Conservation (phyloP, 1,140 invertebrate species). For the Periplaneta americana region DNA sequence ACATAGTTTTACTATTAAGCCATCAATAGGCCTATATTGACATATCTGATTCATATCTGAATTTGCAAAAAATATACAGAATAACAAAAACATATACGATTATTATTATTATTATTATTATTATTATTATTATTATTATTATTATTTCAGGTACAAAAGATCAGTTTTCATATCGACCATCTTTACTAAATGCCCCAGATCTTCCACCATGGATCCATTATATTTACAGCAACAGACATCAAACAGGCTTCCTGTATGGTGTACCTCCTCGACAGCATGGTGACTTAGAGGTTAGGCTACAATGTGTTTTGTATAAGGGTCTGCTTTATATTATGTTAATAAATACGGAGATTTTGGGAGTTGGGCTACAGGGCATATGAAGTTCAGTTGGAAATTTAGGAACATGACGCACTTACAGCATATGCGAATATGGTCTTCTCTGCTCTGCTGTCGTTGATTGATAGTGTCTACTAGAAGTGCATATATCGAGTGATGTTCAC, state of each 20-base stretch:
- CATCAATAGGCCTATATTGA: conserved; percentile 2
- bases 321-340: too few species aligned
- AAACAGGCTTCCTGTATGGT: conserved; percentile 71
- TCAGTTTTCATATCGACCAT: conserved; percentile 60
- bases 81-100: background rate
- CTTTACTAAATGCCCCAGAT: conserved; percentile 65
- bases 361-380: too few species aligned
- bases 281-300: conserved; percentile 38
- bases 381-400: background rate
- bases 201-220: conserved; percentile 79
- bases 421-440: too few species aligned
- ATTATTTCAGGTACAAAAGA: conserved; percentile 39
- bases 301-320: too few species aligned
- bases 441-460: too few species aligned
- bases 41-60: background rate
- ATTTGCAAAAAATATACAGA: background rate
- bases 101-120: background rate
- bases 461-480: too few species aligned
- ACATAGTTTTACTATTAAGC: conserved; percentile 2
- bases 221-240: conserved; percentile 65
- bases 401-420: background rate
- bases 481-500: too few species aligned
- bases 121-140: background rate
- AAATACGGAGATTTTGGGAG: too few species aligned
- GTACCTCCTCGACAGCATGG: conserved; percentile 51